These are phyloP conservation scores for Pangasius krempfi DNA, from an alignment of 2,797 vertebrate genomes.

Conservation along the genomic window DNA sequence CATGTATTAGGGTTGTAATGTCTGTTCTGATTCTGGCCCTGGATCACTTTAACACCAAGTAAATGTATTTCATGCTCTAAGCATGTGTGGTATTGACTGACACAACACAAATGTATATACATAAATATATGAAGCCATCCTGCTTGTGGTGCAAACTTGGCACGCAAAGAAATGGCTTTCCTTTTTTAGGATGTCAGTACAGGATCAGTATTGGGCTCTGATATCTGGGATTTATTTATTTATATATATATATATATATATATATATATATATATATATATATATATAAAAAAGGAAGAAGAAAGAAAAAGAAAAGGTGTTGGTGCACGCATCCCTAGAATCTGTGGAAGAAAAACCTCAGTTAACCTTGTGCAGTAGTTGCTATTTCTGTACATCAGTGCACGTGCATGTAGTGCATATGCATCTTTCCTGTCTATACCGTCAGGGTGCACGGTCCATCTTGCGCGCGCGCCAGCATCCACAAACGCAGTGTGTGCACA, in stretches of 20 bases:
- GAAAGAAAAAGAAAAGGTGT: neutral
- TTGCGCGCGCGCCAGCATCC: neutral
- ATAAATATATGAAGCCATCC: neutral
- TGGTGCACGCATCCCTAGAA: neutral
- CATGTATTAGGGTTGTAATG: neutral
- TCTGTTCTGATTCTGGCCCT: neutral
- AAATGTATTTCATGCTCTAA: neutral
- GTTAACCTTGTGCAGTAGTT: slow-evolving; percentile 6
- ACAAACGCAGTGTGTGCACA: neutral
- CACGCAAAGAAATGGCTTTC: neutral
- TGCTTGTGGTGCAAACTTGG: neutral
- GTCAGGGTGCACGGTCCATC: neutral
- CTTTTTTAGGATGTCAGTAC: neutral
- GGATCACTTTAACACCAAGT: neutral
- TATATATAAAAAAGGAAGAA: neutral
- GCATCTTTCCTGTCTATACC: neutral
- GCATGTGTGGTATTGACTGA: neutral
- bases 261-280: no score
- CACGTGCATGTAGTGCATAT: slow-evolving; percentile 16
- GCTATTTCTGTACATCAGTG: neutral
- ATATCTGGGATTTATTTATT: neutral
- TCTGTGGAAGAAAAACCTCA: neutral
- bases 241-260: no score
- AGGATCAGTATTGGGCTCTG: neutral
- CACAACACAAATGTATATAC: neutral